These are phyloP conservation scores for Arenaria interpres DNA, from an alignment of 2,113 vertebrate species.

Conservation along the genomic window DNA sequence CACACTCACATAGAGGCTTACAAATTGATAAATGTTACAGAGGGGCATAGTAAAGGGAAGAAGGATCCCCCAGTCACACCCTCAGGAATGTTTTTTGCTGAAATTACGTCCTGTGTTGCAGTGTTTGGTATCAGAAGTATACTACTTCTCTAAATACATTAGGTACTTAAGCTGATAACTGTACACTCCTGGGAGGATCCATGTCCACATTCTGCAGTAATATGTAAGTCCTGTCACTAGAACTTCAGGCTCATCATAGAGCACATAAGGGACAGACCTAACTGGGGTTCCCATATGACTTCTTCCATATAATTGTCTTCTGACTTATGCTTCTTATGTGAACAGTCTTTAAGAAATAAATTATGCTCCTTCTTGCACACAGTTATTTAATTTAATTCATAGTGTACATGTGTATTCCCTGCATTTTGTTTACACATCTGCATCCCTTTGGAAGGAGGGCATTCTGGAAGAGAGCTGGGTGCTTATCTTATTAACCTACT, in stretches of 20 bases:
- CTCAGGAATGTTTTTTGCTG: neutral
- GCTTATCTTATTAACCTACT: neutral
- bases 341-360: neutral
- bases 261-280: neutral
- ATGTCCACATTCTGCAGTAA: neutral
- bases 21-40: neutral
- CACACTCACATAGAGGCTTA: neutral
- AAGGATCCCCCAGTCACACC: neutral
- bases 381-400: neutral
- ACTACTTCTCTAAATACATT: neutral
- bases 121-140: neutral
- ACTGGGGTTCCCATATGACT: neutral
- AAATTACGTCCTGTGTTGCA: neutral
- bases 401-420: neutral
- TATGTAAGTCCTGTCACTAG: neutral
- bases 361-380: neutral
- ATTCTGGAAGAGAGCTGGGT: neutral
- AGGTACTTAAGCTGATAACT: neutral
- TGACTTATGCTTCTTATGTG: neutral
- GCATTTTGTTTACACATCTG: neutral
- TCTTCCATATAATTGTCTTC: neutral
- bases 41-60: neutral
- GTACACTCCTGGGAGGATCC: neutral
- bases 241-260: neutral
- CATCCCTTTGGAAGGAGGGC: accelerated